Evolutionary conservation across 1,140 invertebrate genomes (phyloP), one percentile per base, ranked within the genome.

Genomic region (Hermetia illucens): DNA sequence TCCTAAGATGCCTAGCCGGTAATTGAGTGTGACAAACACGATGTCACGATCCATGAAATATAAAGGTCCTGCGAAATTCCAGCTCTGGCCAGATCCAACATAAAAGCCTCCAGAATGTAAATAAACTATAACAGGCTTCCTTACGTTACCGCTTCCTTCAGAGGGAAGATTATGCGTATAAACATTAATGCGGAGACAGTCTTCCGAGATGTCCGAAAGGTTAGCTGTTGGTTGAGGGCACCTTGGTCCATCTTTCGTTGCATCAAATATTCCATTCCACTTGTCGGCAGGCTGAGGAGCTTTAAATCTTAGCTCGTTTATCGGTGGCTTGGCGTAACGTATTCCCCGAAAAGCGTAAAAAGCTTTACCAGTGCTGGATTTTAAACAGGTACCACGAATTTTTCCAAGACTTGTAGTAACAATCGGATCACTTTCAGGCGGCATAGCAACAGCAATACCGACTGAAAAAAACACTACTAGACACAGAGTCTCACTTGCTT

Each of bases 141-240:
- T 39, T 3, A 13, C 44, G 13, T 20, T 41, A 17, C 5, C 5
- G 17, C 21, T 35, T 17, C 16, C 9, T 13, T 35, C 10, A 17
- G 17, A 20, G 16, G 62, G 59, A 2, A 72, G 46, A 22, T 57
- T 55, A 17, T 83, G 85, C 0, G 77, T 74, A 52, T 84, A 88
- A 8, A 91, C 67, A 53, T 91, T 88, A 3, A 90, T 61, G 43
- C 79, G 82, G 8, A 89, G 60, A 55, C 87, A 91, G 60, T 91
- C 82, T 51, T 85, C 81, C 31, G 62, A 63, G 4, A 60, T 54
- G 46, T 62, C 62, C 2, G 48, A 40, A 5, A 46, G 48, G 1
- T 58, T 49, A 0, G 51, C 46, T 0, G 52, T 55, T 12, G 58
- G 54, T 31, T 67, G 64, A 0, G 67, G 65, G 32, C 69, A 72